A percentile compares a stretch with the other conserved stretches of the same genome.
phyloP scores from a whole-genome alignment of 2,888 invertebrate genomes.

The Choreutis nemorana region DNA sequence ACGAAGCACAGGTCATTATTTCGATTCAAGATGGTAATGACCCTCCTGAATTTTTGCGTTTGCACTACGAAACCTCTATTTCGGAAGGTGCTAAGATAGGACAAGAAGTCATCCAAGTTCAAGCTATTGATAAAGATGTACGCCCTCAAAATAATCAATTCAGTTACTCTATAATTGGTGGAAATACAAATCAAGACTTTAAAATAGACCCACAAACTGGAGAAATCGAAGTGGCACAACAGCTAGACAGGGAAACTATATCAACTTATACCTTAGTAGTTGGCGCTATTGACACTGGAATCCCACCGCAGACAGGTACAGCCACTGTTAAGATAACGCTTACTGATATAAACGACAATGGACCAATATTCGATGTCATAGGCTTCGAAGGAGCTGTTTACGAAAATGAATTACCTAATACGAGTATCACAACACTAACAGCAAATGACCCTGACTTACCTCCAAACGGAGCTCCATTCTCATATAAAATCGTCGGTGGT shows the following conservation, averaged over 20 bases:
- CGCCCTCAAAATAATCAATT: conserved; percentile 91
- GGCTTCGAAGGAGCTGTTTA: conserved; percentile 79
- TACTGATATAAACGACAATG: conserved; percentile 92
- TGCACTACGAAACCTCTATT: conserved; percentile 78
- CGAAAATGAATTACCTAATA: conserved; percentile 87
- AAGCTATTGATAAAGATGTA: conserved; percentile 92
- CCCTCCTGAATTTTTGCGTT: conserved; percentile 89
- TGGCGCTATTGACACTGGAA: conserved; percentile 88
- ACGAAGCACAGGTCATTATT: conserved; percentile 92
- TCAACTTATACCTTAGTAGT: conserved; percentile 78
- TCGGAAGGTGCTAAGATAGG: conserved; percentile 83
- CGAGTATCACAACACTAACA: conserved; percentile 82
- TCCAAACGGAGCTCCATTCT: conserved; percentile 91
- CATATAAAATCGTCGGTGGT: conserved; percentile 80
- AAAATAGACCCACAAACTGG: conserved; percentile 89
- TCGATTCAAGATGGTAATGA: conserved; percentile 96
- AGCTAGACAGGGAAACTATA: conserved; percentile 82
- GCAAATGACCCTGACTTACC: conserved; percentile 91
- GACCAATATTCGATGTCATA: conserved; percentile 79
- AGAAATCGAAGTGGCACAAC: conserved; percentile 78
- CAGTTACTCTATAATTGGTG: conserved; percentile 86
- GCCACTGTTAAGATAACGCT: conserved; percentile 82
- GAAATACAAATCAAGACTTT: conserved; percentile 83
- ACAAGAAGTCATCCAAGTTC: conserved; percentile 77
- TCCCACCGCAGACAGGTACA: conserved; percentile 92